A percentile compares a stretch with the other conserved stretches of the same genome.
These are phyloP conservation scores for Fragum sueziense DNA, from an alignment of 2,888 invertebrate species.

Conservation along the genomic window DNA sequence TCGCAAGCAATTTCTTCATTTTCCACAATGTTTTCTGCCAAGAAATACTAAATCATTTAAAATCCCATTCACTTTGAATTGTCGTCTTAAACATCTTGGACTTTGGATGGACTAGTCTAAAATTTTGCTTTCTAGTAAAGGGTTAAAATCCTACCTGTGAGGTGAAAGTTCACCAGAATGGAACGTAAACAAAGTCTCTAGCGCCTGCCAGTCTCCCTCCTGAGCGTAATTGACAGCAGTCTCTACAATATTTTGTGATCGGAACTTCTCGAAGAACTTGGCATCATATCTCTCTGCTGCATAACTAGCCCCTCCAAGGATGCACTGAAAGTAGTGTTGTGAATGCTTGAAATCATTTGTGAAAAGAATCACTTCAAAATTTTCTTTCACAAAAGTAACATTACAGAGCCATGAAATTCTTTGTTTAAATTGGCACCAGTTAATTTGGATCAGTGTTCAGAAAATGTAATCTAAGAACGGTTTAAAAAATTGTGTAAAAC, in stretches of 20 bases:
- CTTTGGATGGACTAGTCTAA: background rate
- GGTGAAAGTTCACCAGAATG: conserved; percentile 85
- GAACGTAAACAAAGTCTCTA: conserved; percentile 88
- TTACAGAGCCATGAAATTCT: background rate
- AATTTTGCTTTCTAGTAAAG: background rate
- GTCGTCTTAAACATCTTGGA: too few relatives aligned
- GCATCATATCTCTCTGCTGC: conserved; percentile 87
- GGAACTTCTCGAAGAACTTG: conserved; percentile 87
- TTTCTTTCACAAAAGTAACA: background rate
- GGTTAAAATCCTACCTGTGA: conserved; percentile 80
- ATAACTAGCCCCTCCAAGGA: conserved; percentile 84
- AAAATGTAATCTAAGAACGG: too few relatives aligned
- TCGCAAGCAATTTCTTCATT: too few relatives aligned
- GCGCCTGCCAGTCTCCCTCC: conserved; percentile 84
- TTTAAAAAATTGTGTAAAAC: too few relatives aligned
- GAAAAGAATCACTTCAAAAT: too few relatives aligned
- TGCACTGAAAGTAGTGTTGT: conserved; percentile 84
- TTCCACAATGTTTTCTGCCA: too few relatives aligned
- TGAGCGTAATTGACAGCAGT: conserved; percentile 88
- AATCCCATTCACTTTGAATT: too few relatives aligned
- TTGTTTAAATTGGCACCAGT: too few relatives aligned
- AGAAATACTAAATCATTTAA: too few relatives aligned
- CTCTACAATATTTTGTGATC: conserved; percentile 86
- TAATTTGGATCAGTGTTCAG: too few relatives aligned
- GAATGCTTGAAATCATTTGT: too few relatives aligned